Percentiles rank a stretch among this genome's conserved stretches.
phyloP scores from a whole-genome alignment of 2,797 vertebrate genomes.

The Tokudaia tokunoshimensis region DNA sequence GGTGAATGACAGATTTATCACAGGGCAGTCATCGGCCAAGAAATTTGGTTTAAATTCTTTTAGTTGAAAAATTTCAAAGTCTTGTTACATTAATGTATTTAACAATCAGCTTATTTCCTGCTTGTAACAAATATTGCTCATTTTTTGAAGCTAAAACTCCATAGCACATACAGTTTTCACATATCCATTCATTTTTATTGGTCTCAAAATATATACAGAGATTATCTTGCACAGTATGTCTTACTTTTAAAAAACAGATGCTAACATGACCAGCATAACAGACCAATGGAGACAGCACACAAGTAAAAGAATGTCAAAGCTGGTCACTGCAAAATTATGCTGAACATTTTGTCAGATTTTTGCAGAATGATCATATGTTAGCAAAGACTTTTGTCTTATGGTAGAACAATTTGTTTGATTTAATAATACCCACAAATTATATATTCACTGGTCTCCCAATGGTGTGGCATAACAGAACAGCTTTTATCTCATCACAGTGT shows the following conservation, averaged over 20 bases:
- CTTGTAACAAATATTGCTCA: slow-evolving; percentile 35
- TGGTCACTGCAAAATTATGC: not conserved
- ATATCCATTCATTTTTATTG: slow-evolving; percentile 49
- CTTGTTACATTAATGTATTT: slow-evolving; percentile 59
- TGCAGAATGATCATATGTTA: slow-evolving; percentile 45
- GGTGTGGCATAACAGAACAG: slow-evolving; percentile 57
- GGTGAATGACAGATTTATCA: slow-evolving; percentile 70
- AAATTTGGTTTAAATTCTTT: not conserved
- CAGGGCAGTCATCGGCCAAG: slow-evolving; percentile 30
- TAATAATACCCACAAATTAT: slow-evolving; percentile 17
- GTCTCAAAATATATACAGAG: not conserved
- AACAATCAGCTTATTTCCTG: slow-evolving; percentile 11
- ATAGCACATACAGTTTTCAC: not conserved
- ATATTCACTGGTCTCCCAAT: slow-evolving; percentile 51
- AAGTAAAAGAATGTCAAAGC: slow-evolving; percentile 24
- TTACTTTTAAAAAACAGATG: slow-evolving; percentile 22
- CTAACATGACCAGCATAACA: slow-evolving; percentile 5
- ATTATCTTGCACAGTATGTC: not conserved
- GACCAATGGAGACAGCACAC: not conserved
- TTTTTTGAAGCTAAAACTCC: not conserved
- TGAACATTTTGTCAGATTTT: slow-evolving; percentile 49
- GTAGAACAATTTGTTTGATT: slow-evolving; percentile 63
- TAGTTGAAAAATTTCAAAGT: slow-evolving; percentile 62
- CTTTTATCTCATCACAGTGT: slow-evolving; percentile 50
- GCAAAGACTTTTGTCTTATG: slow-evolving; percentile 28